Conservation (phyloP, 2,797 vertebrate genomes). For the Melopsittacus undulatus region DNA sequence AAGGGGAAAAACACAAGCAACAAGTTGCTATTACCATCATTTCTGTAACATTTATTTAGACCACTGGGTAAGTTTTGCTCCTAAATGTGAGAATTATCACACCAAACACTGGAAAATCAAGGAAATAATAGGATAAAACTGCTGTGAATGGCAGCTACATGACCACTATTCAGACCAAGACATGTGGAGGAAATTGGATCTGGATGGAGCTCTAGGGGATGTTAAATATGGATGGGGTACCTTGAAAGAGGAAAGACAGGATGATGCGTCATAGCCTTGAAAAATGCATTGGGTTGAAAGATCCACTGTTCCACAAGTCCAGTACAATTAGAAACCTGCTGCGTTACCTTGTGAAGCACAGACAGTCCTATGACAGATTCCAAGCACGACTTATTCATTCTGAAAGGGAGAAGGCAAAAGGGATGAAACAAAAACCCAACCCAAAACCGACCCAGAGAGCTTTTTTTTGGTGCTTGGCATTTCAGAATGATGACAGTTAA, state of each 20-base stretch:
- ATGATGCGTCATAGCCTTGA: background rate
- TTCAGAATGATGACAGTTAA: constrained; percentile 44
- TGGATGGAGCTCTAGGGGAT: background rate
- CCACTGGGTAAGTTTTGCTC: background rate
- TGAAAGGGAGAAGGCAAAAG: background rate
- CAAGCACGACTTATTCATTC: background rate
- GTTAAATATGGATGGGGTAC: background rate
- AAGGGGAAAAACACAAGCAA: background rate
- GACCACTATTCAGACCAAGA: background rate
- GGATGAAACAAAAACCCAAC: background rate
- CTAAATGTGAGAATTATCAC: background rate
- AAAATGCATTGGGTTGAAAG: background rate
- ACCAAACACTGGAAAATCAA: background rate
- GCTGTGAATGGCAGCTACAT: background rate
- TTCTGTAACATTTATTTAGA: background rate
- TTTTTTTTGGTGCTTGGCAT: background rate
- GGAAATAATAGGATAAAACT: background rate
- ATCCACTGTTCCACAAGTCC: background rate
- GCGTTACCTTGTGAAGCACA: background rate
- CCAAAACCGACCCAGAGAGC: background rate
- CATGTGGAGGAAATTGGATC: background rate
- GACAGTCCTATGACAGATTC: background rate
- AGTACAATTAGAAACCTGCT: background rate
- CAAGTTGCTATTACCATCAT: background rate
- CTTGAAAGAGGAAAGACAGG: background rate